These are phyloP conservation scores for Julus scandinavius DNA, from an alignment of 2,888 invertebrate species.

Conservation along the genomic window DNA sequence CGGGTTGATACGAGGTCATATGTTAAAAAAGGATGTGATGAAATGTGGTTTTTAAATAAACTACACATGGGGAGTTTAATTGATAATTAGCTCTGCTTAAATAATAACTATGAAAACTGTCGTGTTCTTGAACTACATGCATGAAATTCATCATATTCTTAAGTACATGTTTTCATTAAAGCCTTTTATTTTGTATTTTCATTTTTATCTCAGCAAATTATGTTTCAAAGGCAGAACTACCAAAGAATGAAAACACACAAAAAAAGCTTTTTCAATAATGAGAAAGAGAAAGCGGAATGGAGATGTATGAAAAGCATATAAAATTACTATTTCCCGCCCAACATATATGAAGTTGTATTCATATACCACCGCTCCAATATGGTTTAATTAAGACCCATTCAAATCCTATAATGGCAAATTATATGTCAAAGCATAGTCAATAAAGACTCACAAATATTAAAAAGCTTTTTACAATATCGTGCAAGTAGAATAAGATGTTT, in stretches of 20 bases:
- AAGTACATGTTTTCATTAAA: too few relatives aligned
- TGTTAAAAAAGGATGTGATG: too few relatives aligned
- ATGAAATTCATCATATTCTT: too few relatives aligned
- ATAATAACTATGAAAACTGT: too few relatives aligned
- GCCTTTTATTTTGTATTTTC: neutral
- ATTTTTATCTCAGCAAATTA: neutral
- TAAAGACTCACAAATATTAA: neutral
- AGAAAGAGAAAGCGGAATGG: neutral
- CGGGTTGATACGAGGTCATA: too few relatives aligned
- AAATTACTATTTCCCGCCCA: neutral
- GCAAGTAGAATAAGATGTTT: conserved; percentile 7
- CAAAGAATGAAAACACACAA: neutral
- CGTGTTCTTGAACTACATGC: too few relatives aligned
- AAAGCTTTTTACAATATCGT: neutral
- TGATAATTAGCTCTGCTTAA: too few relatives aligned
- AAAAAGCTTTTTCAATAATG: neutral
- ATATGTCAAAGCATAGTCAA: neutral
- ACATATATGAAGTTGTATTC: neutral
- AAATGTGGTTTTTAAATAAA: too few relatives aligned
- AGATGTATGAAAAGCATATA: neutral
- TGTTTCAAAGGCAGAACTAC: neutral
- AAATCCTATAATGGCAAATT: neutral
- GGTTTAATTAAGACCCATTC: conserved; percentile 30
- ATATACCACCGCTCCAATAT: neutral
- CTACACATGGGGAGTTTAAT: too few relatives aligned